phyloP scores from a whole-genome alignment of 2,888 invertebrate species.

The Cosmopolites sordidus region DNA sequence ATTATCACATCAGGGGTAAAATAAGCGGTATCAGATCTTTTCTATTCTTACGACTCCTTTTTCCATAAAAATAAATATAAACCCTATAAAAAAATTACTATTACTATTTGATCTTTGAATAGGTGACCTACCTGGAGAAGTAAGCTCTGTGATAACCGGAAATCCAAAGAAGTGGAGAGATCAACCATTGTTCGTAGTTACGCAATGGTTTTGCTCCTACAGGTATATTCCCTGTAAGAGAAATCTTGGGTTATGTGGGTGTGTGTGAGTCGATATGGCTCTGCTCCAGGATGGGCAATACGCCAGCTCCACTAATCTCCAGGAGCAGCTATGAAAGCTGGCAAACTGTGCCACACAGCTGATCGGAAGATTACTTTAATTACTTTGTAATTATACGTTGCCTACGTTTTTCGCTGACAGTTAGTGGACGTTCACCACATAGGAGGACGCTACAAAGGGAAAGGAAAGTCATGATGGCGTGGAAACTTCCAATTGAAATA shows the following conservation, averaged over 20 bases:
- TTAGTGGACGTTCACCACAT: too few species aligned
- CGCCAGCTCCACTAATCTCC: constrained; percentile 69
- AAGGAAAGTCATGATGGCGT: too few species aligned
- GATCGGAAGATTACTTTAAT: too few species aligned
- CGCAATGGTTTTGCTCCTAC: constrained; percentile 51
- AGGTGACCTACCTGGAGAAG: constrained; percentile 46
- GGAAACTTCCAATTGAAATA: too few species aligned
- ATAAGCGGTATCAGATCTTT: constrained; percentile 47
- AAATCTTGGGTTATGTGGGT: constrained; percentile 73
- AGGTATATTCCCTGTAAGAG: constrained; percentile 58
- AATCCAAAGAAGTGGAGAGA: constrained; percentile 44
- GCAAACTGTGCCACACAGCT: too few species aligned
- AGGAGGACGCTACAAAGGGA: too few species aligned
- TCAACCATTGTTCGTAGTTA: constrained; percentile 39
- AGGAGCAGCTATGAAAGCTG: too few species aligned
- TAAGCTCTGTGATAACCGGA: constrained; percentile 44
- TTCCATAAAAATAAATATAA: constrained; percentile 27
- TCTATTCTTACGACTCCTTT: constrained; percentile 25
- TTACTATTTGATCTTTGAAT: too few species aligned
- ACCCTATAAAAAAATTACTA: constrained; percentile 28
- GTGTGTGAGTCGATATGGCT: constrained; percentile 70
- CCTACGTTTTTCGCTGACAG: too few species aligned
- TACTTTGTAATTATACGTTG: too few species aligned
- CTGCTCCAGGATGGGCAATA: constrained; percentile 70
- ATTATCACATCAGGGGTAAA: constrained; percentile 46